Percentiles rank a stretch among this genome's conserved stretches.
phyloP scores from a whole-genome alignment of 2,888 invertebrate species.

The Herminia tarsipennalis region DNA sequence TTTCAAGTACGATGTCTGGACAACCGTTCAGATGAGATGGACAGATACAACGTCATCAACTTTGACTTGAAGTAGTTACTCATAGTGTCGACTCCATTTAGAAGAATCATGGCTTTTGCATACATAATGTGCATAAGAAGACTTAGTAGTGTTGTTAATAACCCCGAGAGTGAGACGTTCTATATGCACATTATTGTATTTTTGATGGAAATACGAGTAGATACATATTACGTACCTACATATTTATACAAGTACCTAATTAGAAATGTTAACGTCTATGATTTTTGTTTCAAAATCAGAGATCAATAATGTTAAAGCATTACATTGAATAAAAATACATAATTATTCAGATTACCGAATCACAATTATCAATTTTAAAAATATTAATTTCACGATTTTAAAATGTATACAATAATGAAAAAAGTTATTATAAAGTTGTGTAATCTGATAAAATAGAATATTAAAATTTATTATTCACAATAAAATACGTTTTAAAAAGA shows the following conservation, averaged over 20 bases:
- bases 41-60: too few species aligned
- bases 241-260: too few species aligned
- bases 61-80: not conserved
- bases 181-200: not conserved
- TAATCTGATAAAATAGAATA: not conserved
- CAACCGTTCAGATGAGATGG: too few species aligned
- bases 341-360: not conserved
- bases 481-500: constrained; percentile 22
- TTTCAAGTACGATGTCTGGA: too few species aligned
- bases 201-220: too few species aligned
- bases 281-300: constrained; percentile 14
- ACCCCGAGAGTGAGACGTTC: too few species aligned
- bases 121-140: constrained; percentile 11
- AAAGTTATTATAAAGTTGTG: not conserved
- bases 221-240: not conserved
- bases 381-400: too few species aligned
- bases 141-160: too few species aligned
- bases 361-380: constrained; percentile 6
- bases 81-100: too few species aligned
- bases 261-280: not conserved
- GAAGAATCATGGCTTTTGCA: too few species aligned
- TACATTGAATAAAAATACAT: not conserved
- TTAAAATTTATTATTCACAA: not conserved
- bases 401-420: not conserved
- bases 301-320: constrained; percentile 26